Percentiles rank a stretch among this genome's conserved stretches.
phyloP scores from a whole-genome alignment of 2,113 vertebrate species.

The Vombatus ursinus region DNA sequence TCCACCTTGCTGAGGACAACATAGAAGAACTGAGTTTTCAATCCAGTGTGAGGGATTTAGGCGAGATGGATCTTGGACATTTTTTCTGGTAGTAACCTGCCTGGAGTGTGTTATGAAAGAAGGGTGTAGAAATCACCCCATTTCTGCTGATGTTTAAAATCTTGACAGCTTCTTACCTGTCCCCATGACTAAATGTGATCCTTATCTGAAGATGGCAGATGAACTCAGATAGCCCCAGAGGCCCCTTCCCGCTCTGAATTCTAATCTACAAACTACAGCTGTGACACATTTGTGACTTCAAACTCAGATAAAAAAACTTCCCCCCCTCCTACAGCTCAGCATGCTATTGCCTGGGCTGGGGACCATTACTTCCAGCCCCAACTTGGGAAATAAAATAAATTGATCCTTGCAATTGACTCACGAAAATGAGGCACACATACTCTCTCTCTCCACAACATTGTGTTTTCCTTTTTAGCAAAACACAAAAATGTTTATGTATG shows the following conservation, averaged over 20 bases:
- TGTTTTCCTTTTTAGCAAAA: slow-evolving; percentile 63
- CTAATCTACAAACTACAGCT: slow-evolving; percentile 2
- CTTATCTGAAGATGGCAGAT: slow-evolving; percentile 18
- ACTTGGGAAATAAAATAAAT: slow-evolving; percentile 11
- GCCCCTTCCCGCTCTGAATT: background rate
- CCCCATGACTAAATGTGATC: slow-evolving; percentile 4
- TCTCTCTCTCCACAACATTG: background rate
- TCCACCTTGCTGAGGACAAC: background rate
- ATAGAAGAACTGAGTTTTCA: background rate
- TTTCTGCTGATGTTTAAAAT: slow-evolving; percentile 13
- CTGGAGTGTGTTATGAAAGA: background rate
- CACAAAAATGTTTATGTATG: slow-evolving; percentile 72
- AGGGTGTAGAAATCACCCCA: background rate
- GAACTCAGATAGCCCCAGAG: background rate
- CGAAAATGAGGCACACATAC: no score
- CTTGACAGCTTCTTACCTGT: slow-evolving; percentile 14
- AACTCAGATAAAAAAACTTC: background rate
- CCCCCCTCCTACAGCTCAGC: background rate
- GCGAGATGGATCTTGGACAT: background rate
- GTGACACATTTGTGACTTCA: background rate
- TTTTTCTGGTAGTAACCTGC: background rate
- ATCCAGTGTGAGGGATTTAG: background rate
- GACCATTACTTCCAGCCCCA: background rate
- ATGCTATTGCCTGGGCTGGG: background rate
- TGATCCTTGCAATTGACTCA: slow-evolving; percentile 29